Base-by-base conservation (phyloP, 2,797 vertebrate species). In the Lithobates sylvaticus region DNA sequence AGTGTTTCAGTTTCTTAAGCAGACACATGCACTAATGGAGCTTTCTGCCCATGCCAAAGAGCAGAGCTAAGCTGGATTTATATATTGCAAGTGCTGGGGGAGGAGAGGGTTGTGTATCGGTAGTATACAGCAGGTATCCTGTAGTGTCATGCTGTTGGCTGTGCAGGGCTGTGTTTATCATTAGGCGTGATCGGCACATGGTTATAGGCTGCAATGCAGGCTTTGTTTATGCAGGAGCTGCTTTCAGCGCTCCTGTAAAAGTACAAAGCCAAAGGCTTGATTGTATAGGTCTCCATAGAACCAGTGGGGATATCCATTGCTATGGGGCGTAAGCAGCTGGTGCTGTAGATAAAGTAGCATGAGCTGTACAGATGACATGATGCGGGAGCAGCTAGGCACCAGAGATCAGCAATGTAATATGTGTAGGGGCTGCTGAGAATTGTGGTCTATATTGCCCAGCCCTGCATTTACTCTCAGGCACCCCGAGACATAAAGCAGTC, bases 31-130 rank as follows among this genome's bases (percentile, higher is more conserved):
- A 54, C 39, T 84, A 84, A 84, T 80, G 81, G 86, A 84, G 69
- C 76, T 87, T 82, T 71, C 34, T 74, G 61, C 7, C 69, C 67
- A 23, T 83, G 70, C 58, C 69, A 75, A 36, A 73, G 70, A 78
- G 67, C 80, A 73, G 32, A 76, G 76, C 76, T 87, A 69, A 87
- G 81, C 76, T 76, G 81, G 76, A 78, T 80, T 84, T 84, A 75
- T 69, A 75, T 58, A 12, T 39, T 39, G 58, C 54, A 47, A 74
- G 72, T 61, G 70, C 36, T 34, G 67, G 67, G 70, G 84, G 77
- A 32, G 84, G 42, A 67, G 77, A 34, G 77, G 9, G 23, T n/a
- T 69, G 69, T 72, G 68, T 72, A 36, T 39, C 16, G 32, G 23
- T 18, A 16, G 39, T 16, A 54, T 39, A 2, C 23, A 61, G 9